phyloP scores from a whole-genome alignment of 2,797 vertebrate species.

The Taenioides sp. region DNA sequence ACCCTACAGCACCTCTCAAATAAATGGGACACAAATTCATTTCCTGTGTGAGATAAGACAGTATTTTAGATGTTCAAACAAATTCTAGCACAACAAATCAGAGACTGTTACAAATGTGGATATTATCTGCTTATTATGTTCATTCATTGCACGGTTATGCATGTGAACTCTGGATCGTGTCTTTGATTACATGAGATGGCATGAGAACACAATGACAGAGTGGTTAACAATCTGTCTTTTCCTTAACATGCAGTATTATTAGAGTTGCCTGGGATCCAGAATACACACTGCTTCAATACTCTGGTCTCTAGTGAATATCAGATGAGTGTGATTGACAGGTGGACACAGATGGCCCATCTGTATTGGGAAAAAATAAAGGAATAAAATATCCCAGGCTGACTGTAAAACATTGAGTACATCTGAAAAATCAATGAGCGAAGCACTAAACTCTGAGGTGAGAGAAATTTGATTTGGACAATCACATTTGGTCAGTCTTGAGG shows the following conservation, averaged over 20 bases:
- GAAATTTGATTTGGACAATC: too few relatives aligned
- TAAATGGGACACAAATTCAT: conserved; percentile 8
- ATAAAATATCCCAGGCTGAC: too few relatives aligned
- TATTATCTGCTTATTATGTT: not conserved
- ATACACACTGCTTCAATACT: too few relatives aligned
- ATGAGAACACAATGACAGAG: not conserved
- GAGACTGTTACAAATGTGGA: not conserved
- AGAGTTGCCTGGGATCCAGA: too few relatives aligned
- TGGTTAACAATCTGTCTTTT: not conserved
- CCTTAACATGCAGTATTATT: not conserved
- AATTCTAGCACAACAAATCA: not conserved
- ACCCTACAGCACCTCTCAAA: conserved; percentile 9
- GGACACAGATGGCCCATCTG: too few relatives aligned
- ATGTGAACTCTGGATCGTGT: not conserved
- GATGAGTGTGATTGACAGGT: too few relatives aligned
- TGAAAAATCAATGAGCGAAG: too few relatives aligned
- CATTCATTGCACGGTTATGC: conserved; percentile 1
- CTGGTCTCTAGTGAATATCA: too few relatives aligned
- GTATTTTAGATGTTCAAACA: conserved; percentile 7
- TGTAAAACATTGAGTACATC: too few relatives aligned
- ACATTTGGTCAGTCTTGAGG: too few relatives aligned
- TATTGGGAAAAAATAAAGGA: too few relatives aligned
- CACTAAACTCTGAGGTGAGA: too few relatives aligned
- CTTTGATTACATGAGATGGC: not conserved
- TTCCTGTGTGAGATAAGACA: conserved; percentile 1